A percentile compares a stretch with the other conserved stretches of the same genome.
Conservation (phyloP, 1,140 invertebrate genomes). For the Sarcophaga peregrina region DNA sequence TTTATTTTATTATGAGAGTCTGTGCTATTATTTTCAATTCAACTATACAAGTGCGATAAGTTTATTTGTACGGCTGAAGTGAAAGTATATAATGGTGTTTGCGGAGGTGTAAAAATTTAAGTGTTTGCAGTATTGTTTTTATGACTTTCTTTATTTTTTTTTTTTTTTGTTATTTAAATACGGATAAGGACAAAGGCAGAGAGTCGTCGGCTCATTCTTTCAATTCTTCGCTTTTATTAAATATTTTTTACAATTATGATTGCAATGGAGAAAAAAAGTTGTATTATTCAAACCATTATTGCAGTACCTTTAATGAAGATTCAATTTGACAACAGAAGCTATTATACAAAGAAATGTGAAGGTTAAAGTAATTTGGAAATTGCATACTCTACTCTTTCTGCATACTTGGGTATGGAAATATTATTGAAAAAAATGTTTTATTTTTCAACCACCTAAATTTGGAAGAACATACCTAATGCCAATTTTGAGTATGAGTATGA, state of each 20-base stretch:
- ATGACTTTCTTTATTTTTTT: background rate
- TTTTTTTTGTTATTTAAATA: background rate
- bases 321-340: background rate
- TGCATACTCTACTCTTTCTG: no score
- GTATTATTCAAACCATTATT: background rate
- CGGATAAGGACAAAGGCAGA: background rate
- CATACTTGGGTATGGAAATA: no score
- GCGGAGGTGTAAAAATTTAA: background rate
- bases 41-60: background rate
- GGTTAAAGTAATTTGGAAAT: conserved; percentile 16
- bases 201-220: background rate
- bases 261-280: background rate
- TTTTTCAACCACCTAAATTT: no score
- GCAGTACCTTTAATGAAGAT: background rate
- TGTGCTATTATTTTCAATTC: background rate
- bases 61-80: background rate
- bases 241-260: background rate
- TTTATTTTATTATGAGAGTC: no score
- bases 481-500: no score
- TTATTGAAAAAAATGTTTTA: no score
- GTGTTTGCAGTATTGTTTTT: background rate
- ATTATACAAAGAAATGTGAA: background rate
- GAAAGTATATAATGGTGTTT: conserved; percentile 13
- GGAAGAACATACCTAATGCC: no score
- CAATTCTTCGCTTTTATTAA: background rate